Evolutionary conservation across 1,140 invertebrate genomes (phyloP).

Genomic region (Asobara japonica): DNA sequence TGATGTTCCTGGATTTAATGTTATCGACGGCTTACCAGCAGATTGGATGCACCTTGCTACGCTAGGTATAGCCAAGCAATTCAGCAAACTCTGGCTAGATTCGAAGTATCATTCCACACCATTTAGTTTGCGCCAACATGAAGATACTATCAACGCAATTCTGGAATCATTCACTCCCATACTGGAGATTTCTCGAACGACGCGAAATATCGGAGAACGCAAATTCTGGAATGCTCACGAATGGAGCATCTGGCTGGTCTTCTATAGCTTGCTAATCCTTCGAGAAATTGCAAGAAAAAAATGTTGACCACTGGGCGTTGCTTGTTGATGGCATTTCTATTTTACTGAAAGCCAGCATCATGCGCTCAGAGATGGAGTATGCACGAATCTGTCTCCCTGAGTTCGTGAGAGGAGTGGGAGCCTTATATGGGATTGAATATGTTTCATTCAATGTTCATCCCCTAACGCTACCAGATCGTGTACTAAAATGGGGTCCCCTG

Average conservation of each 20-base stretch:
- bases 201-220: slow-evolving; percentile 35
- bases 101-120: slow-evolving; percentile 22
- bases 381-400: too few relatives aligned
- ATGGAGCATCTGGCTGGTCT: slow-evolving; percentile 42
- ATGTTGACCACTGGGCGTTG: slow-evolving; percentile 43
- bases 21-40: too few relatives aligned
- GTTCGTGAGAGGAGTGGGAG: slow-evolving; percentile 23
- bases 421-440: slow-evolving; percentile 38
- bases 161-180: slow-evolving; percentile 38
- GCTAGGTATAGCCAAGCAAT: slow-evolving; percentile 36
- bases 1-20: slow-evolving; percentile 30
- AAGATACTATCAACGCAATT: slow-evolving; percentile 32
- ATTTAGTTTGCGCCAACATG: slow-evolving; percentile 38
- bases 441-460: too few relatives aligned
- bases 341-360: slow-evolving; percentile 34
- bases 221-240: slow-evolving; percentile 49
- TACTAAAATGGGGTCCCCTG: too few relatives aligned
- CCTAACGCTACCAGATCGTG: too few relatives aligned
- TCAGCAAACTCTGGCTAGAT: slow-evolving; percentile 43
- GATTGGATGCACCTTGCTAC: slow-evolving; percentile 48
- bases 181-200: too few relatives aligned
- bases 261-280: slow-evolving; percentile 39
- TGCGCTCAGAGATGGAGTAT: too few relatives aligned
- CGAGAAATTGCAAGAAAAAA: slow-evolving; percentile 36
- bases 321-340: slow-evolving; percentile 41